Conservation (phyloP, 2,113 vertebrate species). For the Muscicapa adusta region DNA sequence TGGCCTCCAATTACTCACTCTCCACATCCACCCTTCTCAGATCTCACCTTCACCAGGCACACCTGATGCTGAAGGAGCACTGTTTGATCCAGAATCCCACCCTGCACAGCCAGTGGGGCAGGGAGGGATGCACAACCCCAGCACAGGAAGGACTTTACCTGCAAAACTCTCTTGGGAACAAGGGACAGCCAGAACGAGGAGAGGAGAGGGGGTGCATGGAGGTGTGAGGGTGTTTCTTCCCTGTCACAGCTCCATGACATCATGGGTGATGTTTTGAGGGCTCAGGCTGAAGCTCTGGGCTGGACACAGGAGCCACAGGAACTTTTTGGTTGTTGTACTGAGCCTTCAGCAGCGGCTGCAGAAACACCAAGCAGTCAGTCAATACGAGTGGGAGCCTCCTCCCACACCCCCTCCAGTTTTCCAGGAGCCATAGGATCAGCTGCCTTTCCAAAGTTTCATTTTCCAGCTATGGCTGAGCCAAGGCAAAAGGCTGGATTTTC, state of each 20-base stretch:
- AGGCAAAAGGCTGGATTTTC: neutral
- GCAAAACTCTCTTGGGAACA: neutral
- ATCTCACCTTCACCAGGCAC: neutral
- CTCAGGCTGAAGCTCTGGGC: neutral
- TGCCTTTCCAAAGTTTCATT: neutral
- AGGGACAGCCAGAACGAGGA: neutral
- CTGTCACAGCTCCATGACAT: neutral
- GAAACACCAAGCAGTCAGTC: neutral
- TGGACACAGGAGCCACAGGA: neutral
- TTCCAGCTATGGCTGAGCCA: neutral
- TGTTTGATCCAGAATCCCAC: neutral
- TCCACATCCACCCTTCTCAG: neutral
- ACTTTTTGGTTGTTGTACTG: neutral
- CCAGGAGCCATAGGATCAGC: neutral
- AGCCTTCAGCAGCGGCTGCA: neutral
- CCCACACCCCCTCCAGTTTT: neutral
- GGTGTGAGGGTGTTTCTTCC: neutral
- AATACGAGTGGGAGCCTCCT: fast-evolving
- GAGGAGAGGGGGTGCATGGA: fast-evolving
- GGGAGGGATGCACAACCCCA: neutral
- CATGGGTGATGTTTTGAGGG: neutral
- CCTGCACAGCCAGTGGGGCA: fast-evolving
- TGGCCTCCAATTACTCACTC: constrained; percentile 54
- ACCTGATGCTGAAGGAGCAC: neutral
- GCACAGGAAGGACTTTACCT: fast-evolving